Conservation (phyloP, 2,113 vertebrate species). For the Gallinago undulata region DNA sequence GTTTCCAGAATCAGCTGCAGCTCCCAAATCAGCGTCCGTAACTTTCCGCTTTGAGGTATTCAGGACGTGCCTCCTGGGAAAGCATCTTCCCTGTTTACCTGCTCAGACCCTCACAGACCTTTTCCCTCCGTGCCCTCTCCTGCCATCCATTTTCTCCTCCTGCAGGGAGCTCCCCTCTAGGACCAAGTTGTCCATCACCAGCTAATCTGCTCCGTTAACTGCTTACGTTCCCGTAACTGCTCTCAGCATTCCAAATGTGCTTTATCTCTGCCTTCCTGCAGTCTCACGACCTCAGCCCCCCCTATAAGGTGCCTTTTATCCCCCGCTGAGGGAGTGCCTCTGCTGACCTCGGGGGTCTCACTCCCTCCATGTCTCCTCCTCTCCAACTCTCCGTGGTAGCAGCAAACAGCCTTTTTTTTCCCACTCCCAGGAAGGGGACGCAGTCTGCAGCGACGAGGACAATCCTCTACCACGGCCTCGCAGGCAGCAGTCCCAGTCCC, state of each 20-base stretch:
- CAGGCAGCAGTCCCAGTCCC: background rate
- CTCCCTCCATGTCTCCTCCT: background rate
- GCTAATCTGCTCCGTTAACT: background rate
- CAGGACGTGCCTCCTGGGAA: background rate
- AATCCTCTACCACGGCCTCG: background rate
- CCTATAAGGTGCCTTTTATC: background rate
- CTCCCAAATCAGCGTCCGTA: background rate
- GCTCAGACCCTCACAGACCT: background rate
- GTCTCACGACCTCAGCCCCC: background rate
- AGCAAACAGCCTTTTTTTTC: background rate
- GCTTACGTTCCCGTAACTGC: background rate
- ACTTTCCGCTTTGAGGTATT: slow-evolving; percentile 1
- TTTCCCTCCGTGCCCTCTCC: background rate
- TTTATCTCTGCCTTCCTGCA: accelerated
- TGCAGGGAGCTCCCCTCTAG: background rate
- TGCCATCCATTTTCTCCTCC: background rate
- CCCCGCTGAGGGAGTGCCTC: accelerated
- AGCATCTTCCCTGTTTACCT: slow-evolving; percentile 29
- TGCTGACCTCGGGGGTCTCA: background rate
- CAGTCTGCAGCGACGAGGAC: background rate
- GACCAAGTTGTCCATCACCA: background rate
- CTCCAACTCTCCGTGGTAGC: background rate
- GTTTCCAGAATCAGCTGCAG: slow-evolving; percentile 62
- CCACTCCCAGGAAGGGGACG: background rate
- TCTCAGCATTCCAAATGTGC: accelerated